Percentiles rank a stretch among this genome's conserved stretches.
Evolutionary conservation across 1,140 invertebrate species (phyloP).

Genomic region (Littorina saxatilis): DNA sequence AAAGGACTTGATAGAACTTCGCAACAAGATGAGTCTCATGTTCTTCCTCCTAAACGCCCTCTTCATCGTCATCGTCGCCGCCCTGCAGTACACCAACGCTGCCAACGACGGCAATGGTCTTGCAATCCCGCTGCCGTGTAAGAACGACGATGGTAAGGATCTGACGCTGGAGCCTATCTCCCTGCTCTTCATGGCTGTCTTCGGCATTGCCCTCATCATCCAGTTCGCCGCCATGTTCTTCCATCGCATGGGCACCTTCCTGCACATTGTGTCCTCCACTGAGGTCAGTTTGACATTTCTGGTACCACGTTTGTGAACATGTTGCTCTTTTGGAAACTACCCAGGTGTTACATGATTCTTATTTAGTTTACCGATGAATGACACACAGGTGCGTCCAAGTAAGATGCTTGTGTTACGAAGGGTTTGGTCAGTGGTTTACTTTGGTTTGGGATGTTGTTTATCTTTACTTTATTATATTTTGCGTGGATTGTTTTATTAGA

Average conservation of each 20-base stretch:
- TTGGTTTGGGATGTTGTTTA: no score
- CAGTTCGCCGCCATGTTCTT: conserved; percentile 99
- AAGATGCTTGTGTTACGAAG: no score
- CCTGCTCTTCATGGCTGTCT: conserved; percentile 98
- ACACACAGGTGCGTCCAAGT: no score
- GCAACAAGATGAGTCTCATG: conserved; percentile 85
- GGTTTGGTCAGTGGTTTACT: no score
- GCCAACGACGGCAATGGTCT: conserved; percentile 54
- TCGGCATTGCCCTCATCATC: conserved; percentile 95
- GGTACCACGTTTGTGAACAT: no score
- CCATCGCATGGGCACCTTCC: conserved; percentile 98
- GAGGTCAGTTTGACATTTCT: no score
- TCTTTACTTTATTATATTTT: no score
- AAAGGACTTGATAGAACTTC: conserved; percentile 90
- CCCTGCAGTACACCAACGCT: conserved; percentile 75
- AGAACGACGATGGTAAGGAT: conserved; percentile 50
- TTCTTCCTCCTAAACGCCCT: conserved; percentile 72
- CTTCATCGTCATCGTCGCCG: conserved; percentile 71
- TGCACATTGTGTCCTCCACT: conserved; percentile 97
- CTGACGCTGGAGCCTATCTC: conserved; percentile 91
- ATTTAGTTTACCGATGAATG: no score
- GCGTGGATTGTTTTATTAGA: no score
- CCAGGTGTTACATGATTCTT: no score
- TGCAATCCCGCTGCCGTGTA: conserved; percentile 63
- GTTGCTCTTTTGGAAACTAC: no score